These are phyloP conservation scores for Drosophila buzzatii DNA, from an alignment of 2,888 invertebrate species.

Conservation along the genomic window DNA sequence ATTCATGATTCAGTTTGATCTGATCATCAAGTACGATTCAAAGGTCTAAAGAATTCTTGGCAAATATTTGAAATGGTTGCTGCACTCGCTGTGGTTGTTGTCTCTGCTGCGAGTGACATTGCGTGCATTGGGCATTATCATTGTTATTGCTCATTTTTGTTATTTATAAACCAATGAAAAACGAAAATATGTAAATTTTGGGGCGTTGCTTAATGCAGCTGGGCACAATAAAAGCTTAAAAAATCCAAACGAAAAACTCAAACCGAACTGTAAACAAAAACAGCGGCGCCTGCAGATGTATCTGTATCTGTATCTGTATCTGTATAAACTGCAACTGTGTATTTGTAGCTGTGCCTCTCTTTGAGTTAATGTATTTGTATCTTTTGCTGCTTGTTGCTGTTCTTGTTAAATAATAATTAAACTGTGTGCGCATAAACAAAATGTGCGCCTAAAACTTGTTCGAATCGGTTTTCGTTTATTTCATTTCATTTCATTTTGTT, in stretches of 20 bases:
- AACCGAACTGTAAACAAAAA: conserved; percentile 29
- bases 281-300: conserved; percentile 5
- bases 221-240: conserved; percentile 15
- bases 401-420: conserved; percentile 39
- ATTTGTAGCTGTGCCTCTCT: conserved; percentile 12
- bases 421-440: conserved; percentile 19
- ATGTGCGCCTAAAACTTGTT: conserved; percentile 59
- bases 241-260: conserved; percentile 4
- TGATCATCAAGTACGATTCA: background rate
- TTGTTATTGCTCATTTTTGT: background rate
- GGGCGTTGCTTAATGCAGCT: conserved; percentile 46
- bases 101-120: background rate
- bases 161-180: conserved; percentile 3
- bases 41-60: background rate
- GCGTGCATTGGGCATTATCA: conserved; percentile 2
- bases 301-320: conserved; percentile 14
- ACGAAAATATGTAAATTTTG: conserved; percentile 19
- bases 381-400: conserved; percentile 31
- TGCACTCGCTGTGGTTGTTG: conserved; percentile 28
- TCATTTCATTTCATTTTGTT: background rate
- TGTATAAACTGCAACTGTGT: conserved; percentile 25
- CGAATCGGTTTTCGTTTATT: conserved; percentile 67
- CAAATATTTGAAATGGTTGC: conserved; percentile 15
- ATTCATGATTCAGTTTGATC: background rate
- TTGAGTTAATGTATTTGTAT: conserved; percentile 31